These are phyloP conservation scores for Rhinatrema bivittatum DNA, from an alignment of 2,797 vertebrate species.

Conservation along the genomic window DNA sequence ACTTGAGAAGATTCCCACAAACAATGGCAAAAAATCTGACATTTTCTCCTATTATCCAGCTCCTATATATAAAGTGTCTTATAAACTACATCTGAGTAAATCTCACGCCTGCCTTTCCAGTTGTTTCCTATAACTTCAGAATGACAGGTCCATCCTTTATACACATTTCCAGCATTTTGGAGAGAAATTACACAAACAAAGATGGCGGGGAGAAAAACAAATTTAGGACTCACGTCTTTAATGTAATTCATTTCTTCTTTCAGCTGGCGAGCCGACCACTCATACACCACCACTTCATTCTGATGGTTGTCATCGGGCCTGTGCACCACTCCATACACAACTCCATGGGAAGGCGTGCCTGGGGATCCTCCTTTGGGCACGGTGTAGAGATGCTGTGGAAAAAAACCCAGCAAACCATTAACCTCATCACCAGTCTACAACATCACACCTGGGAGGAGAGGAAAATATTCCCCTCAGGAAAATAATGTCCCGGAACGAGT, in stretches of 20 bases:
- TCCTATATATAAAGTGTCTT: conserved; percentile 6
- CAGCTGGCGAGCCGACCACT: conserved; percentile 83
- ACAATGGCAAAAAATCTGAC: not conserved
- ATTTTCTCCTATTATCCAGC: not conserved
- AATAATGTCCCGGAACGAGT: too few relatives aligned
- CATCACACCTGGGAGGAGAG: too few relatives aligned
- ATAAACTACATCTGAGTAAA: too few relatives aligned
- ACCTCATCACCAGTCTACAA: not conserved
- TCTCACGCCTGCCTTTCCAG: conserved; percentile 29
- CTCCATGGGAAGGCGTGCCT: conserved; percentile 58
- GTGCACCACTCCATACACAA: conserved; percentile 81
- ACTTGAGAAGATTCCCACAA: too few relatives aligned
- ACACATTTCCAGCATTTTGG: not conserved
- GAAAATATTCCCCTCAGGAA: too few relatives aligned
- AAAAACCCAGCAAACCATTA: conserved; percentile 19
- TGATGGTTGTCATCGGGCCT: conserved; percentile 68
- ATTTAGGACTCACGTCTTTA: conserved; percentile 87
- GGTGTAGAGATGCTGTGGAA: conserved; percentile 64
- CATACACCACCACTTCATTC: conserved; percentile 87
- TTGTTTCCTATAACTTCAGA: conserved; percentile 4
- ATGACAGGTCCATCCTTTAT: not conserved
- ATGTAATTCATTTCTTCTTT: conserved; percentile 97
- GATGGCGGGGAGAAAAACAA: too few relatives aligned
- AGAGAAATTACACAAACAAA: not conserved
- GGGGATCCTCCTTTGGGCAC: conserved; percentile 70